These are phyloP conservation scores for Hippopotamus amphibius DNA, from an alignment of 2,113 vertebrate genomes.

Conservation along the genomic window DNA sequence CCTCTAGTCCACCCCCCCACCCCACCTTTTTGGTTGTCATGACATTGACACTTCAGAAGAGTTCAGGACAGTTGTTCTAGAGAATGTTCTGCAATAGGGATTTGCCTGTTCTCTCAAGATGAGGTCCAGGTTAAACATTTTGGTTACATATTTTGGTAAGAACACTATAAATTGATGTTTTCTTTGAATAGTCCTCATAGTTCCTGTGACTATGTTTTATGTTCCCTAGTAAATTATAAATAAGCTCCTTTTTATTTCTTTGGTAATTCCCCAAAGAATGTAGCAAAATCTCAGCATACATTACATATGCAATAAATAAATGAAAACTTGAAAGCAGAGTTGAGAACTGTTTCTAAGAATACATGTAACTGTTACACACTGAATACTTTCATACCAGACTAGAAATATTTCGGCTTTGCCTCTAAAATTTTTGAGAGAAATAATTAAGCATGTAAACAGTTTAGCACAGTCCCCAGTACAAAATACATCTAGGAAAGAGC, in stretches of 20 bases:
- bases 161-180: not conserved
- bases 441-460: not conserved
- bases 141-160: not conserved
- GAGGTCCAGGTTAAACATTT: not conserved
- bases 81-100: not conserved
- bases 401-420: not conserved
- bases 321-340: not conserved
- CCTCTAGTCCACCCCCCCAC: not conserved
- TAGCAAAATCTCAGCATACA: not conserved
- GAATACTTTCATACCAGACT: not conserved
- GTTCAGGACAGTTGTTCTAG: not conserved
- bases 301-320: not conserved
- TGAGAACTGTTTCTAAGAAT: not conserved
- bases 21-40: not conserved
- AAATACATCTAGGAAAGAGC: not conserved
- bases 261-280: not conserved
- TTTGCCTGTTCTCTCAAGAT: not conserved
- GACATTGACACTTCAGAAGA: not conserved
- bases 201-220: not conserved
- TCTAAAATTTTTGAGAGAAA: slow-evolving; percentile 12
- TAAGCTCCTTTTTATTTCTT: slow-evolving; percentile 42
- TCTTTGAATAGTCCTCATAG: not conserved
- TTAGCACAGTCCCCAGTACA: not conserved
- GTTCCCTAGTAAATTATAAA: slow-evolving; percentile 34
- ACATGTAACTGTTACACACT: not conserved